Conservation (phyloP, 2,888 invertebrate genomes). For the Pachymerium ferrugineum region DNA sequence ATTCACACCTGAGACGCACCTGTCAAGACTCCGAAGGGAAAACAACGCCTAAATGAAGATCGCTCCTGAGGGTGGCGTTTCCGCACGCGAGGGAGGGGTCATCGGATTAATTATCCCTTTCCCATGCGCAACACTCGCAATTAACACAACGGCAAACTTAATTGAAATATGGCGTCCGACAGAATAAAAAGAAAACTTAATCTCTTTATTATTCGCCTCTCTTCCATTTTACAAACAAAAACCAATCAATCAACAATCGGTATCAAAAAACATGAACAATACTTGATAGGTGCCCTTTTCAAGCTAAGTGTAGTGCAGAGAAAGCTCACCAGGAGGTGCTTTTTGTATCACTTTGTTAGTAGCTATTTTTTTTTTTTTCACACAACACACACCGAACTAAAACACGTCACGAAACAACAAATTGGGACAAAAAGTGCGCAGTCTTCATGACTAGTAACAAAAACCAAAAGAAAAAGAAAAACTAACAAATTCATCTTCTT, state of each 20-base stretch:
- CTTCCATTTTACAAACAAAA: not conserved
- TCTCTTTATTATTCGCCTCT: not conserved
- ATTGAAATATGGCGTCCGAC: too few species aligned
- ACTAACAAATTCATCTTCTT: too few species aligned
- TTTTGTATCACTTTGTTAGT: not conserved
- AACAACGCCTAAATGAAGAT: too few species aligned
- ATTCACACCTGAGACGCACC: too few species aligned
- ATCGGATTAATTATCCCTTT: not conserved
- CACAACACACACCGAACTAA: not conserved
- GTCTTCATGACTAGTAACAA: not conserved
- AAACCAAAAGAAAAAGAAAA: not conserved
- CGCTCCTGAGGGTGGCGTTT: not conserved
- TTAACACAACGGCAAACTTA: too few species aligned
- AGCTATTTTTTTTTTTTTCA: not conserved
- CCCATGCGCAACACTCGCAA: too few species aligned
- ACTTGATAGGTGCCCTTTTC: not conserved
- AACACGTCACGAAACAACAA: not conserved
- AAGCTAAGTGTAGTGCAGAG: slow-evolving; percentile 6
- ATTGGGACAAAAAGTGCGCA: not conserved
- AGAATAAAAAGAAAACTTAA: not conserved
- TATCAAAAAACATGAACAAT: not conserved
- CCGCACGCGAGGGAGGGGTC: not conserved
- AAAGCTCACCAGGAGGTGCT: not conserved
- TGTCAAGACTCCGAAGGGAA: too few species aligned
- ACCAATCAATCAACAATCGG: not conserved